Base-by-base conservation (phyloP, 2,888 invertebrate species). In the Ypsolopha scabrella region DNA sequence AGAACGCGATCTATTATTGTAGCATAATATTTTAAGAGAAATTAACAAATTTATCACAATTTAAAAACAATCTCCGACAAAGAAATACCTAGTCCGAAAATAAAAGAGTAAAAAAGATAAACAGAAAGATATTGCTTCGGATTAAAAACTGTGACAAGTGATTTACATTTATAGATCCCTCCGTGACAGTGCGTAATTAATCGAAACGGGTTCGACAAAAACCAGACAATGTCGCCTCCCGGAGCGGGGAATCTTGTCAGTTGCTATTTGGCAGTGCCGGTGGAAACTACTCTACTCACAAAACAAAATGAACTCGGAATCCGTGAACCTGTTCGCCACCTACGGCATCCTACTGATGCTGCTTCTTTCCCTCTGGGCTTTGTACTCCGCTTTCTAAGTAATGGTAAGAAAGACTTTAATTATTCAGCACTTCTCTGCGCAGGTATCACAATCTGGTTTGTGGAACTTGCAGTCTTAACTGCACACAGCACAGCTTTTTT, bases 261-360 rank as follows among this genome's bases (percentile, higher is more conserved):
- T 83, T 66, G 70, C 60, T 67, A 14, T n/a, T 35, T 57, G 60
- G 60, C 65, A 60, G 64, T 56, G 72, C 72, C 60, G 67, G 62
- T 52, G 57, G 66, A 59, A 70, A 58, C 56, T 64, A 60, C 43
- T 53, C 54, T 47, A 9, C 39, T 39, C 62, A 59, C 45, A 45
- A 33, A 48, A 10, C 24, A 24, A 24, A 33, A 78, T 72, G 67
- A 67, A 64, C 55, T 63, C 70, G 8, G 92, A 92, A 72, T 89
- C 90, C 53, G 82, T 83, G 50, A 92, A 89, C 66, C 80, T 92
- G 58, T 81, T 91, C 57, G 89, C 90, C 51, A 92, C 92, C 49
- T 92, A 92, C 69, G 76, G 88, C 65, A 91, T 92, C 62, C 78
- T 92, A 56, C 82, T 91, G 52, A 68, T 90, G 43, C 76, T 92